Evolutionary conservation across 2,888 invertebrate species (phyloP), one percentile per base, ranked within the genome.

Genomic region (Eurytoma californica): DNA sequence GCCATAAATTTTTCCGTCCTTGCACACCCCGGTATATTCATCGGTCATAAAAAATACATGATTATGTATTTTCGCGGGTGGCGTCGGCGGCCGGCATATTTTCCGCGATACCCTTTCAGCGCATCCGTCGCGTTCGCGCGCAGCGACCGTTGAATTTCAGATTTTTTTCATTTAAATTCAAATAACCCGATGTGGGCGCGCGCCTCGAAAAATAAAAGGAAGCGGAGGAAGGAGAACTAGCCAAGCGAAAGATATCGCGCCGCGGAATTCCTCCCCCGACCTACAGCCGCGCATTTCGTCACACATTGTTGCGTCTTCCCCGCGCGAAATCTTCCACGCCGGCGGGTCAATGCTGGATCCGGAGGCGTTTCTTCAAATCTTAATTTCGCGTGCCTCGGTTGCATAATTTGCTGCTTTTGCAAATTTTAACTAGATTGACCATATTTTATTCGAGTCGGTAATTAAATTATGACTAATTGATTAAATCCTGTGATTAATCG

Each of bases 161-260:
- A 79, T 79, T 79, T 58, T 73, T 79, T 78, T 78, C 73, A 78
- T 78, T 78, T 73, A 77, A 77, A 77, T 78, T 73, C 78, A 73
- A 66, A 74, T 79, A 72, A 77, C 66, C 66, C 65, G 20, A 55
- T 65, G 49, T 24, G 63, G 18, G 47, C 55, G 30, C 68, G 18
- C 18, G 14, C 13, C n/a, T 4, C 65, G 30, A n/a, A 66, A 66
- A 66, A 57, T 53, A 69, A 18, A 20, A 18, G 9, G 16, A 24
- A 12, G 20, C 30, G 20, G 30, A 69, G 20, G 28, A 39, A 39
- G 14, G 57, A 30, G 51, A 70, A 66, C 58, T 72, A 80, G 68
- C 79, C 53, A 61, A 72, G 72, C 75, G 79, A 72, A 67, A 72
- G 75, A 68, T 80, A 76, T 79, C 75, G 75, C 53, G 60, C 51